A percentile compares a stretch with the other conserved stretches of the same genome.
These are phyloP conservation scores for Tetramorium bicarinatum DNA, from an alignment of 2,888 invertebrate genomes.

Conservation along the genomic window DNA sequence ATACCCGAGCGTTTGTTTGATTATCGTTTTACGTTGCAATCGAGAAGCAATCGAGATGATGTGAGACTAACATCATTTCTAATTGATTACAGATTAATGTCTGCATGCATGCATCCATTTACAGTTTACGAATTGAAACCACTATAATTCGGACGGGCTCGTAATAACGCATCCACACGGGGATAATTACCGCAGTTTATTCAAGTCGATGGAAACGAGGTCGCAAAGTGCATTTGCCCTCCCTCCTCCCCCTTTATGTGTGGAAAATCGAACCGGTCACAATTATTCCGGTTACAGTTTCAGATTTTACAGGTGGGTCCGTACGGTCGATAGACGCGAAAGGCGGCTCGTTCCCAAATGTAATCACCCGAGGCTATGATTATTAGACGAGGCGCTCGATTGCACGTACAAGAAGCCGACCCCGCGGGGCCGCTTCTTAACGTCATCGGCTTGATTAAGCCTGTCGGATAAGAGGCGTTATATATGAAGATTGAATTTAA, in stretches of 20 bases:
- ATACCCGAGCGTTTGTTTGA: neutral
- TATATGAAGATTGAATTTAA: slow-evolving; percentile 57
- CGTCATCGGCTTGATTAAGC: slow-evolving; percentile 52
- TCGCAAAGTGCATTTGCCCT: too few relatives aligned
- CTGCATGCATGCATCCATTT: slow-evolving; percentile 57
- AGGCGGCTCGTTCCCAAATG: slow-evolving; percentile 19
- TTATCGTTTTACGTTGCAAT: slow-evolving; percentile 33
- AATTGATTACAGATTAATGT: slow-evolving; percentile 57
- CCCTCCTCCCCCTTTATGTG: too few relatives aligned
- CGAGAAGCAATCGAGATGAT: slow-evolving; percentile 14
- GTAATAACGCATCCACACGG: neutral
- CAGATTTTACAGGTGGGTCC: slow-evolving; percentile 25
- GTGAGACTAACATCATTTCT: slow-evolving; percentile 13
- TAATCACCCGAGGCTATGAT: slow-evolving; percentile 11
- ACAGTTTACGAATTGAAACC: slow-evolving; percentile 15
- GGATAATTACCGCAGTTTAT: slow-evolving; percentile 3
- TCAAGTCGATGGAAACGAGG: neutral
- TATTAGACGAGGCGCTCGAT: slow-evolving; percentile 17
- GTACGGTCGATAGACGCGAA: slow-evolving; percentile 17
- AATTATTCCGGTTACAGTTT: slow-evolving; percentile 19
- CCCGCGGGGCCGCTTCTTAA: slow-evolving; percentile 35
- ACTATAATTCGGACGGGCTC: slow-evolving; percentile 19
- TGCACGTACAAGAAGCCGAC: neutral
- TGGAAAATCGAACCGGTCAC: slow-evolving; percentile 4
- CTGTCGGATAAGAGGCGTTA: slow-evolving; percentile 49